Evolutionary conservation across 2,113 vertebrate species (phyloP).

Genomic region (Eulemur rufifrons): DNA sequence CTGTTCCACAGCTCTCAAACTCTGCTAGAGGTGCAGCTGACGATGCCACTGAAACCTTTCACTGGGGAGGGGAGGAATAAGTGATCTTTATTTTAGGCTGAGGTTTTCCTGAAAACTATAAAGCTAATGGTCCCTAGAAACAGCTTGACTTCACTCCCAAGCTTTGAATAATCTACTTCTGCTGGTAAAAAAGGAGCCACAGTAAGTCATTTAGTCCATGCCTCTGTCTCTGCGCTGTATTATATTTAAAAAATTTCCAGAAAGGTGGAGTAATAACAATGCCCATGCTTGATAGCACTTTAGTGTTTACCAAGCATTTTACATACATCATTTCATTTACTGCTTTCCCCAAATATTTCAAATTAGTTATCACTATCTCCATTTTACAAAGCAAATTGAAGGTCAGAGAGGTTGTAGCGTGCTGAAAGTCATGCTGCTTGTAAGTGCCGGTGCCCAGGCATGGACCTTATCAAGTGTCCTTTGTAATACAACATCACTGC

Average conservation of each 20-base stretch:
- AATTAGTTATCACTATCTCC: not conserved
- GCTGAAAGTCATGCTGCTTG: not conserved
- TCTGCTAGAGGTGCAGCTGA: not conserved
- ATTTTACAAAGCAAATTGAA: constrained; percentile 33
- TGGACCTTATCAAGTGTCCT: not conserved
- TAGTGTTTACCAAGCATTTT: constrained; percentile 43
- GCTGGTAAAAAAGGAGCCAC: not conserved
- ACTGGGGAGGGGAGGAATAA: not conserved
- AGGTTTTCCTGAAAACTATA: constrained; percentile 41
- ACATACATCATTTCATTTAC: constrained; percentile 27
- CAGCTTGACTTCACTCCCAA: not conserved
- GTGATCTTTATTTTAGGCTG: not conserved
- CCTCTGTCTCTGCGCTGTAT: not conserved
- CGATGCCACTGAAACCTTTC: not conserved
- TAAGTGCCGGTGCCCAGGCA: too few species aligned
- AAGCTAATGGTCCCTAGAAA: constrained; percentile 56
- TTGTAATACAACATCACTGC: not conserved
- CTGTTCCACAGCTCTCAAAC: not conserved
- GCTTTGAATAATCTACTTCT: constrained; percentile 56
- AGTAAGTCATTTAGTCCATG: not conserved
- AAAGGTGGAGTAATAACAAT: not conserved
- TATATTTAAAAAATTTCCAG: not conserved
- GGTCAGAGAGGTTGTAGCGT: not conserved
- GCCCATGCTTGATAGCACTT: not conserved
- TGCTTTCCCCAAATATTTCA: constrained; percentile 37